A percentile compares a stretch with the other conserved stretches of the same genome.
These are phyloP conservation scores for Popillia japonica DNA, from an alignment of 1,140 invertebrate species.

Conservation along the genomic window DNA sequence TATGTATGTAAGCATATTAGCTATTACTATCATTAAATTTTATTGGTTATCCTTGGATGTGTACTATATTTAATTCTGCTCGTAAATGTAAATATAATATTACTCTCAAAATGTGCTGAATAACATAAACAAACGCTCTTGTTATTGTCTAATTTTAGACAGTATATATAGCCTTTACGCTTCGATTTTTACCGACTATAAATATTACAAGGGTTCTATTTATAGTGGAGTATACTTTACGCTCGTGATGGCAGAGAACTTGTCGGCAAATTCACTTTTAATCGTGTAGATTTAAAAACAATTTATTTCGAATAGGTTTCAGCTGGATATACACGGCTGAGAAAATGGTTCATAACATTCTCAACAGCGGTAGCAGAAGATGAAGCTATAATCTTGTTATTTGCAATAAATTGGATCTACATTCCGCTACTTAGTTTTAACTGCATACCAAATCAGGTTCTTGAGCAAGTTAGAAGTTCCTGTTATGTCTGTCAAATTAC, in stretches of 20 bases:
- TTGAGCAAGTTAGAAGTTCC: too few species aligned
- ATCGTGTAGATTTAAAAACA: neutral
- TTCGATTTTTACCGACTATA: constrained; percentile 11
- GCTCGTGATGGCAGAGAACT: neutral
- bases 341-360: neutral
- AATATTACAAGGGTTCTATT: neutral
- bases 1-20: neutral
- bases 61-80: neutral
- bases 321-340: neutral
- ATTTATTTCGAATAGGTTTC: neutral
- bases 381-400: too few species aligned
- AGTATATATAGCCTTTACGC: neutral
- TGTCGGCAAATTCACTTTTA: neutral
- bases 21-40: neutral
- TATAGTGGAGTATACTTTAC: neutral
- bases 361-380: too few species aligned
- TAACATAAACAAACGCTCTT: constrained; percentile 7
- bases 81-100: neutral
- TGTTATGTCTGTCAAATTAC: too few species aligned
- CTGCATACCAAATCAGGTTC: too few species aligned
- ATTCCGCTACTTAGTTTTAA: too few species aligned
- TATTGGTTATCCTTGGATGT: neutral
- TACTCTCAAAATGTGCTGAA: neutral
- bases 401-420: too few species aligned
- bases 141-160: constrained; percentile 11